phyloP scores from a whole-genome alignment of 92 coral and sea anemone species.

The Heliopora coerulea region DNA sequence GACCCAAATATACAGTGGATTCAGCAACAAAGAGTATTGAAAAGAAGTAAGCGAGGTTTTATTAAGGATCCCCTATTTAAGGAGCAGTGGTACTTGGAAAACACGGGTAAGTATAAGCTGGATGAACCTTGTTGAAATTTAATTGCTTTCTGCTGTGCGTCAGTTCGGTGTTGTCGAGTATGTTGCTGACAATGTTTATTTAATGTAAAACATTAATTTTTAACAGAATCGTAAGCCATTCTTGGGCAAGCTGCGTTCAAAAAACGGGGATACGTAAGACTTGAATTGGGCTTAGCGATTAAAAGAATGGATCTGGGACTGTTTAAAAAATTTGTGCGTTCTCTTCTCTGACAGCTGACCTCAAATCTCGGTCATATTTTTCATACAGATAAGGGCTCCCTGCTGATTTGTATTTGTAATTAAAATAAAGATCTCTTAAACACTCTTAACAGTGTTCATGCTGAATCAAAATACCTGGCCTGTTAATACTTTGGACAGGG shows the following conservation, averaged over 20 bases:
- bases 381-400: constrained; percentile 26
- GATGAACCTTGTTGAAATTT: background rate
- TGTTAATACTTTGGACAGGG: background rate
- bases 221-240: background rate
- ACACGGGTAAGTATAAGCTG: constrained; percentile 64
- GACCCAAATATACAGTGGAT: constrained; percentile 81
- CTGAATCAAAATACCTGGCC: background rate
- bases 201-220: constrained; percentile 8
- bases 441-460: constrained; percentile 16
- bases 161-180: background rate
- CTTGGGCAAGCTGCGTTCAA: background rate
- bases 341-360: constrained; percentile 7
- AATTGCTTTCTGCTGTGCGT: background rate
- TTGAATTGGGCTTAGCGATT: constrained; percentile 20
- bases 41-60: constrained; percentile 71
- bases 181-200: constrained; percentile 30
- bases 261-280: background rate
- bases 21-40: constrained; percentile 77
- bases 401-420: constrained; percentile 27
- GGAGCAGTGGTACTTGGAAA: constrained; percentile 96
- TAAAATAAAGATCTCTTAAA: constrained; percentile 34
- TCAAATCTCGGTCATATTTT: background rate
- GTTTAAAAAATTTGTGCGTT: constrained; percentile 6
- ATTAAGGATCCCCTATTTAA: constrained; percentile 69
- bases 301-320: background rate